Base-by-base conservation (phyloP, 2,888 invertebrate species). In the Scaptomyza tumidula region DNA sequence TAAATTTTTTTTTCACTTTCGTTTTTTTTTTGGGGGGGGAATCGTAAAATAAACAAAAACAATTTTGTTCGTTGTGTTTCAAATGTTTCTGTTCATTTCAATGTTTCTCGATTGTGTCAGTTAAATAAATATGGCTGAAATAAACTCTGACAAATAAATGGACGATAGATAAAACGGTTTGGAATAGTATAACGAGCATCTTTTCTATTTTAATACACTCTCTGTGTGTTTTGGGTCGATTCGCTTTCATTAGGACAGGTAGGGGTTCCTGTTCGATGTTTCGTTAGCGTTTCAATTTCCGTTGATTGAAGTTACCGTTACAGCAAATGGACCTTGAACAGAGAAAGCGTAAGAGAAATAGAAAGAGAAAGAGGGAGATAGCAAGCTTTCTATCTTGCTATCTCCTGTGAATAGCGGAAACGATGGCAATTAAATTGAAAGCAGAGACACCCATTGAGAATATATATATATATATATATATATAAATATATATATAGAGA, bases 401-500 rank as follows among this genome's bases (percentile, higher is more conserved):
- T n/a, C n/a, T n/a, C n/a, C 67, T 71, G 66, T 57, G 65, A 64
- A 39, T 64, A 63, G 19, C 67, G 69, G 75, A 77, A 78, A 73
- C 63, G 79, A 71, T 60, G 84, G 71, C 86, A 84, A 88, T 84
- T 84, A 86, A 88, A 82, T 79, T 74, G 74, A 83, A 72, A 81
- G 75, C 63, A 72, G 69, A 72, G 67, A 65, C 63, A 59, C 69
- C 24, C 13, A 4, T 45, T 7, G 58, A 58, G 75, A 59, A 45
- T 29, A 33, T 39, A 27, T 9, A 24, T 24, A 24, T 24, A 24
- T 29, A 33, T 16, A 19, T 19, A 19, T 19, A 19, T 2, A 19
- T 19, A 19, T 19, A 19, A n/a, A n/a, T n/a, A n/a, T n/a, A n/a
- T n/a, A n/a, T n/a, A n/a, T n/a, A 13, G 49, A 11, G 14, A 14